Evolutionary conservation across 2,113 vertebrate species (phyloP).

Genomic region (Geococcyx californianus): DNA sequence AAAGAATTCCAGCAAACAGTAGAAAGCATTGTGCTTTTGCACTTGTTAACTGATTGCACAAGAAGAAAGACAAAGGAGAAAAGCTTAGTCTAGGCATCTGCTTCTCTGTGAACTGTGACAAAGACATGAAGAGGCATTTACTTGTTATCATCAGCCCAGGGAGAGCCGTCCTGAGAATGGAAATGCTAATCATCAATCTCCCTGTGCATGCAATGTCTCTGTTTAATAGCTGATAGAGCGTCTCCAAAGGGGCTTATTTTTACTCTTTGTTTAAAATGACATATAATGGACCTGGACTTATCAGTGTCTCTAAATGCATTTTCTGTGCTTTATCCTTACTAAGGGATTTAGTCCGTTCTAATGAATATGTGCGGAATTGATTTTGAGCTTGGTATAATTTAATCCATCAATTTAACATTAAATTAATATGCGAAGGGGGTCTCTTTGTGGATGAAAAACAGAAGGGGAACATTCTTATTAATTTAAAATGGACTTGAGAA

Average conservation of each 20-base stretch:
- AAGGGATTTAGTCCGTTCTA: slow-evolving; percentile 83
- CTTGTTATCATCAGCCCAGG: slow-evolving; percentile 81
- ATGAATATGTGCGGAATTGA: slow-evolving; percentile 87
- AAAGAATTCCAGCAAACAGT: not conserved
- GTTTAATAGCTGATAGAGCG: slow-evolving; percentile 95
- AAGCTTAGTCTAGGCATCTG: slow-evolving; percentile 75
- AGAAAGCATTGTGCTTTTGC: slow-evolving; percentile 1
- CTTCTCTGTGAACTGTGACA: slow-evolving; percentile 77
- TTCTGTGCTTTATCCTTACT: slow-evolving; percentile 79
- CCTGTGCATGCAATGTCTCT: slow-evolving; percentile 85
- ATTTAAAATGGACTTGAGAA: slow-evolving; percentile 81
- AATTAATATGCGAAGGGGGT: slow-evolving; percentile 88
- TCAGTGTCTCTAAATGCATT: slow-evolving; percentile 90
- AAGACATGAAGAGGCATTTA: slow-evolving; percentile 68
- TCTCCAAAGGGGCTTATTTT: slow-evolving; percentile 88
- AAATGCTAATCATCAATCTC: slow-evolving; percentile 94
- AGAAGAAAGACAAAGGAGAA: slow-evolving; percentile 81
- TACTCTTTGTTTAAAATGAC: slow-evolving; percentile 96
- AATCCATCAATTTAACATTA: slow-evolving; percentile 97
- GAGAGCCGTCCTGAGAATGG: slow-evolving; percentile 80
- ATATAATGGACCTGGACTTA: slow-evolving; percentile 93
- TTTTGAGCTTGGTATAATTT: slow-evolving; percentile 92
- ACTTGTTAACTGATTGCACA: slow-evolving; percentile 79
- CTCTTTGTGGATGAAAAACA: slow-evolving; percentile 79
- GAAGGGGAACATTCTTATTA: slow-evolving; percentile 78